Conservation (phyloP, 2,797 vertebrate genomes). For the Sebastes vulpes region DNA sequence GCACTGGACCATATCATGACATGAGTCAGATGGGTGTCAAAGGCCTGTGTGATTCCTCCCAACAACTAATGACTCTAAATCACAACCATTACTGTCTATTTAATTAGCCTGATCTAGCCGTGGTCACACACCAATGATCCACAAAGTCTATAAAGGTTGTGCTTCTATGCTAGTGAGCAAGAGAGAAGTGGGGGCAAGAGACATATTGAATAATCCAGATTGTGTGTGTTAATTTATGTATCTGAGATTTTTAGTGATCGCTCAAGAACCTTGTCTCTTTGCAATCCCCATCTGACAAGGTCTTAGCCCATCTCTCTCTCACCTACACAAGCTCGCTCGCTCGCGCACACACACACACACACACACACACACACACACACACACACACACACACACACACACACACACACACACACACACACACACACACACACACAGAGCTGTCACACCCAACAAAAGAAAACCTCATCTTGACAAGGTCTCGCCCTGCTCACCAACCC, state of each 20-base stretch:
- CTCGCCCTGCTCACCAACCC: constrained; percentile 49
- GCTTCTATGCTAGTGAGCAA: neutral
- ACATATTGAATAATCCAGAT: constrained; percentile 4
- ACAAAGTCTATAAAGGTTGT: constrained; percentile 33
- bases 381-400: neutral
- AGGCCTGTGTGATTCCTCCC: constrained; percentile 53
- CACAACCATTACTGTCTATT: constrained; percentile 66
- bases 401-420: neutral
- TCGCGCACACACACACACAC: neutral
- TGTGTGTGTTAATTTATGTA: neutral
- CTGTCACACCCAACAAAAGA: constrained; percentile 63
- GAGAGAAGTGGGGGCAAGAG: neutral
- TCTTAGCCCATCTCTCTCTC: neutral
- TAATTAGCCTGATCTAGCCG: constrained; percentile 65
- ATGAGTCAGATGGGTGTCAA: constrained; percentile 50
- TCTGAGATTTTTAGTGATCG: neutral
- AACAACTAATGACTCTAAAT: constrained; percentile 73
- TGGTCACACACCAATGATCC: constrained; percentile 57
- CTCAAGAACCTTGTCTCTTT: constrained; percentile 1
- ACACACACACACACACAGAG: neutral
- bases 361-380: neutral
- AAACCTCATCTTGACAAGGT: constrained; percentile 67
- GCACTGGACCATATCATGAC: constrained; percentile 36
- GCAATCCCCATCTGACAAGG: constrained; percentile 9
- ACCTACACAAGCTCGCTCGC: neutral